Evolutionary conservation across 2,113 vertebrate genomes (phyloP).

Genomic region (Phaetusa simplex): DNA sequence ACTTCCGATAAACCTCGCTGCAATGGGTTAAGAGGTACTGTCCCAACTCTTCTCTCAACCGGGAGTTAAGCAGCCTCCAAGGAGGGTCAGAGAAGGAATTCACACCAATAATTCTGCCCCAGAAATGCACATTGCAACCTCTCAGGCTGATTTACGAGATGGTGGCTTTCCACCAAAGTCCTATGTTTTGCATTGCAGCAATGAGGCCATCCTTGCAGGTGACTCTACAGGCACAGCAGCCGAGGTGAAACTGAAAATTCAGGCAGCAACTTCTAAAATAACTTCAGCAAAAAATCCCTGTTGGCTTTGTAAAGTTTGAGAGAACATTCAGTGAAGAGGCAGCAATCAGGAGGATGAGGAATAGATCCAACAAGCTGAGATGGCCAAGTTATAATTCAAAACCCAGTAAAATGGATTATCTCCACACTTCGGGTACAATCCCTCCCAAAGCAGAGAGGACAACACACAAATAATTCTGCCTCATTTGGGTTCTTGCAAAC

Average conservation of each 20-base stretch:
- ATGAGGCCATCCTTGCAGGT: too few species aligned
- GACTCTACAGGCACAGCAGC: not conserved
- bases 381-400: not conserved
- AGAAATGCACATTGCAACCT: not conserved
- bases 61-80: not conserved
- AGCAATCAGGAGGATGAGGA: not conserved
- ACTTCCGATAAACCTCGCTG: not conserved
- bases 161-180: not conserved
- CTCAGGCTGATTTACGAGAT: not conserved
- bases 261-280: not conserved
- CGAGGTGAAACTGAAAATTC: not conserved
- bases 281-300: not conserved
- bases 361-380: not conserved
- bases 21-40: not conserved
- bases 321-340: not conserved
- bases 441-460: not conserved
- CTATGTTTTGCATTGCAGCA: not conserved
- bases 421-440: not conserved
- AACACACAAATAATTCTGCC: too few species aligned
- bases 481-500: not conserved
- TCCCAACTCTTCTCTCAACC: not conserved
- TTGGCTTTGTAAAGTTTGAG: not conserved
- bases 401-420: not conserved
- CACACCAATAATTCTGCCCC: not conserved
- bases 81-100: not conserved